Evolutionary conservation across 2,113 vertebrate genomes (phyloP), one percentile per base, ranked within the genome.

Genomic region (Columba janthina): DNA sequence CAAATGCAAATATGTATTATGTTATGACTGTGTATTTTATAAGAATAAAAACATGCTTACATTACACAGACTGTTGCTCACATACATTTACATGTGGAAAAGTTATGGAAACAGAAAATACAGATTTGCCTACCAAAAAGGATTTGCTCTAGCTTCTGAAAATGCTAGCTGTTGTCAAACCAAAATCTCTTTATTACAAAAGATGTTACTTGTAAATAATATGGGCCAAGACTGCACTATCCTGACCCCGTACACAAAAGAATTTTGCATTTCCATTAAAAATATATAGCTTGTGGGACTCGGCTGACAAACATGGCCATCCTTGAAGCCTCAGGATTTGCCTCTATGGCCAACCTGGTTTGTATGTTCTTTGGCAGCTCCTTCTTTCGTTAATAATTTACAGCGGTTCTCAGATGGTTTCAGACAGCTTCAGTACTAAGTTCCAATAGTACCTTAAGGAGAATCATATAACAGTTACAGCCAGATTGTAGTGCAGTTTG

Each of bases 341-440:
- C 89, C 89, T 97, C 69, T 90, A 62, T 90, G 85, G 85, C 87
- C 80, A 94, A 13, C 38, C 46, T 91, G 86, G 70, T 74, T 93
- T 95, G 40, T 70, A 50, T 86, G 84, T 94, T 97, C 90, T 97
- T 97, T 97, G 93, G 95, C 94, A 96, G 84, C 64, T 90, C 90
- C 94, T 97, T 94, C 56, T 89, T 95, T 79, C 10, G 5, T 98
- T 97, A 98, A 98, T 96, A 93, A 96, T 98, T 96, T 95, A 98
- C 74, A 87, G 79, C 93, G 20, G 69, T 88, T 98, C 96, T 98
- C 94, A 97, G 96, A 97, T 97, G 71, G 31, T 96, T 96, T 92
- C 91, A 96, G 67, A 61, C 79, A 93, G 70, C 65, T 94, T 91
- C 85, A 94, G 57, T 66, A 58, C 74, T 95, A 94, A 97, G 74